phyloP scores from a whole-genome alignment of 1,140 invertebrate genomes.

The Bombus soroeensis region DNA sequence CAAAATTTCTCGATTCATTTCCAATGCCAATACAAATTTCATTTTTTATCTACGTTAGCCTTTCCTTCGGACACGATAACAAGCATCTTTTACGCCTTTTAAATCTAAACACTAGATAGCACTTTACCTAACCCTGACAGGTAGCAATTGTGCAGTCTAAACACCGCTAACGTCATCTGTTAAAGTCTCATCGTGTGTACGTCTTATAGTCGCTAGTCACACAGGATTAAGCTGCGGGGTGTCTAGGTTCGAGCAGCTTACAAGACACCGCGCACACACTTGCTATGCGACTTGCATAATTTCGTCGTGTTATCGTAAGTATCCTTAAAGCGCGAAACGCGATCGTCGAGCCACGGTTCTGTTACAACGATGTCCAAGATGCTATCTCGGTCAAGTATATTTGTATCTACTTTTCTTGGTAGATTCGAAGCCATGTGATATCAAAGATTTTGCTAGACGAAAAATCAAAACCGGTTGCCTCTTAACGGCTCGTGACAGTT shows the following conservation, averaged over 20 bases:
- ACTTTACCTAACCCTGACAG: background rate
- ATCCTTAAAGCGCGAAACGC: background rate
- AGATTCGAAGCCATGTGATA: background rate
- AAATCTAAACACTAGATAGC: background rate
- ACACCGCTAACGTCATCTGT: background rate
- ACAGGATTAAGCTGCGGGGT: background rate
- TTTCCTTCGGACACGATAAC: background rate
- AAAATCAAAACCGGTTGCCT: constrained; percentile 19
- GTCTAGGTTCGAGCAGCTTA: background rate
- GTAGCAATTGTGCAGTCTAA: background rate
- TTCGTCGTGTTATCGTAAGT: background rate
- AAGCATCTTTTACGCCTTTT: background rate
- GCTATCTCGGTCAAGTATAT: background rate
- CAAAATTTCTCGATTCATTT: background rate
- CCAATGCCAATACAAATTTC: background rate
- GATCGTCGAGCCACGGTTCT: background rate
- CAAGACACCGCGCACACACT: too few species aligned
- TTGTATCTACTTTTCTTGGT: background rate
- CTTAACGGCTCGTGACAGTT: background rate
- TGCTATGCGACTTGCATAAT: constrained; percentile 6
- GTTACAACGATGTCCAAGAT: background rate
- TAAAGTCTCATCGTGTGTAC: constrained; percentile 5
- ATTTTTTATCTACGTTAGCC: background rate
- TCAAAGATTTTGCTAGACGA: background rate
- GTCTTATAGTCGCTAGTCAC: constrained; percentile 18